Evolutionary conservation across 2,113 vertebrate species (phyloP).

Genomic region (Anser cygnoides): DNA sequence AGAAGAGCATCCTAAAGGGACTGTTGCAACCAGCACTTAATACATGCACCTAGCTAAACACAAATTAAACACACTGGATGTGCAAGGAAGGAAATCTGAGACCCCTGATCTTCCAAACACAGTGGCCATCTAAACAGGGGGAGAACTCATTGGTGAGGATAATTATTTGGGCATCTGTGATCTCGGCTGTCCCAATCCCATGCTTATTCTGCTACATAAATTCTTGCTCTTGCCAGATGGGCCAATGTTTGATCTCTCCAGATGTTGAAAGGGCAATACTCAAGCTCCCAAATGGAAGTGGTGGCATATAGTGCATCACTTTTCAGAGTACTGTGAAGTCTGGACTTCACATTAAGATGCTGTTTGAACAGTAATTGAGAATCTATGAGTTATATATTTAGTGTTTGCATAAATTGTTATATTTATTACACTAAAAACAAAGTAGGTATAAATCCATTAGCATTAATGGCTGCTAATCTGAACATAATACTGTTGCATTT

Average conservation of each 20-base stretch:
- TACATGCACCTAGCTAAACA: background rate
- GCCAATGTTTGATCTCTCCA: background rate
- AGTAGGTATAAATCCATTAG: background rate
- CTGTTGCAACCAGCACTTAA: background rate
- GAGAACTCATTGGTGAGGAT: background rate
- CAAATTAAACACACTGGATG: background rate
- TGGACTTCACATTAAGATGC: background rate
- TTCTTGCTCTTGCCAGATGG: background rate
- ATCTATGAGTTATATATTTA: background rate
- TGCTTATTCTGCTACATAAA: background rate
- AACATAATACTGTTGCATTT: background rate
- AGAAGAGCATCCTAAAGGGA: background rate
- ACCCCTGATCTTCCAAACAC: background rate
- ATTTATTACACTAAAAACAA: background rate
- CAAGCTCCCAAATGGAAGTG: background rate
- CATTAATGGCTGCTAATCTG: background rate
- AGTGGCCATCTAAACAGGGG: background rate
- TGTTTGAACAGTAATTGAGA: background rate
- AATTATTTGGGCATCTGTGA: background rate
- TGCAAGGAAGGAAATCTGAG: background rate
- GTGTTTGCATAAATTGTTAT: background rate
- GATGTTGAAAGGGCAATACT: constrained; percentile 1
- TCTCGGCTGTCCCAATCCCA: background rate
- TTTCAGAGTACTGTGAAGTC: background rate
- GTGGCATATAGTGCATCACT: background rate